Conservation (phyloP, 2,888 invertebrate genomes). For the Timema cristinae region DNA sequence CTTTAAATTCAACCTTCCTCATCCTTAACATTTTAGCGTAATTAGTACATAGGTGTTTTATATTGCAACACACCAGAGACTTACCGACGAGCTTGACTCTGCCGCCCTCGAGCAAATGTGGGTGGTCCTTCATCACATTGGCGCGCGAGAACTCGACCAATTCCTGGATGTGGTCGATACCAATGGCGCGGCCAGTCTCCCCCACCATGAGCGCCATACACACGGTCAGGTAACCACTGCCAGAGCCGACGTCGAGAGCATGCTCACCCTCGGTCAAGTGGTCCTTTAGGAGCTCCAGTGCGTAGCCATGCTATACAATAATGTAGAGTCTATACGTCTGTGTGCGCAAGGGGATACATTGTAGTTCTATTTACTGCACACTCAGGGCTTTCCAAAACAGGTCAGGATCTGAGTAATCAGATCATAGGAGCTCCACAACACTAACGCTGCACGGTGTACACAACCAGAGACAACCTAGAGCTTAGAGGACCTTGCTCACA, state of each 20-base stretch:
- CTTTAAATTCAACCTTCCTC: too few species aligned
- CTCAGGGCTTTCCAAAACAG: too few species aligned
- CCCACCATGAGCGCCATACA: constrained; percentile 87
- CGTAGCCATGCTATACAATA: constrained; percentile 75
- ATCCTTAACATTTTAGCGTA: too few species aligned
- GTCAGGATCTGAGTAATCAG: too few species aligned
- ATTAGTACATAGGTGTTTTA: too few species aligned
- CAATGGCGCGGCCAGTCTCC: constrained; percentile 64
- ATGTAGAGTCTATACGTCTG: not conserved
- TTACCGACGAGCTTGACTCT: constrained; percentile 68
- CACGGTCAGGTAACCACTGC: constrained; percentile 88
- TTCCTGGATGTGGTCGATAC: constrained; percentile 87
- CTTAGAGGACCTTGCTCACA: too few species aligned
- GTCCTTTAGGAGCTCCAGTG: constrained; percentile 76
- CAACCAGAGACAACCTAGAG: too few species aligned
- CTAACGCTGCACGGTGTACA: too few species aligned
- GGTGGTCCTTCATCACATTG: constrained; percentile 74
- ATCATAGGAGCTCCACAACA: too few species aligned
- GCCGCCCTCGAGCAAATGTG: constrained; percentile 61
- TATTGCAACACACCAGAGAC: constrained; percentile 30
- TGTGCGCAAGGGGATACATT: not conserved
- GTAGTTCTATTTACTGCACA: too few species aligned
- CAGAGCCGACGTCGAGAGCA: constrained; percentile 89
- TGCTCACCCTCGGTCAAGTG: constrained; percentile 70
- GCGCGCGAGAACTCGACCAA: constrained; percentile 67